phyloP scores from a whole-genome alignment of 2,113 vertebrate genomes.

The Addax nasomaculatus region DNA sequence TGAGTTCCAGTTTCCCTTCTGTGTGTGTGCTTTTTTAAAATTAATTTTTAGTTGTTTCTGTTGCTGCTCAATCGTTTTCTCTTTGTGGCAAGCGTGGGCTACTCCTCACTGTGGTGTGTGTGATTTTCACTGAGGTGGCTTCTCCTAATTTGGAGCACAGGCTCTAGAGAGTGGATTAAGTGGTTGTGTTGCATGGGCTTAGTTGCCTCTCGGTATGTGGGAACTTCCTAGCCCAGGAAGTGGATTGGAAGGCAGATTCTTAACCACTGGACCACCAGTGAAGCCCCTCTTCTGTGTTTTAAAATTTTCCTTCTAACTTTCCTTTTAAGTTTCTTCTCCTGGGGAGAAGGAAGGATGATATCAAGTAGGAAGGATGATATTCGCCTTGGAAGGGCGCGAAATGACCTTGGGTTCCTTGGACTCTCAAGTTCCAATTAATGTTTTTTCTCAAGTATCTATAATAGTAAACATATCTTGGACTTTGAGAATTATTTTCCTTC shows the following conservation, averaged over 20 bases:
- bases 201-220: background rate
- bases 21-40: background rate
- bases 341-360: background rate
- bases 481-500: background rate
- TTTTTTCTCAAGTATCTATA: background rate
- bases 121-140: background rate
- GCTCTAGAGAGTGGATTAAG: background rate
- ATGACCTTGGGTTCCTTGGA: background rate
- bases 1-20: background rate
- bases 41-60: background rate
- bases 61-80: background rate
- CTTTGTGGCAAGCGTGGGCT: background rate
- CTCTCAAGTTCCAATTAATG: background rate
- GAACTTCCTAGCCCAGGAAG: background rate
- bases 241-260: background rate
- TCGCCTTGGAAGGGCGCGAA: background rate
- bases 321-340: background rate
- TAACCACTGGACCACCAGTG: background rate
- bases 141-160: background rate
- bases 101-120: background rate
- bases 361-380: background rate
- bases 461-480: background rate
- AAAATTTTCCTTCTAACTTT: background rate
- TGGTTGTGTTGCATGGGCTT: background rate
- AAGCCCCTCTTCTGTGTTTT: background rate